Percentiles rank a stretch among this genome's conserved stretches.
Conservation (phyloP, 1,140 invertebrate species). For the Bombus picipes region DNA sequence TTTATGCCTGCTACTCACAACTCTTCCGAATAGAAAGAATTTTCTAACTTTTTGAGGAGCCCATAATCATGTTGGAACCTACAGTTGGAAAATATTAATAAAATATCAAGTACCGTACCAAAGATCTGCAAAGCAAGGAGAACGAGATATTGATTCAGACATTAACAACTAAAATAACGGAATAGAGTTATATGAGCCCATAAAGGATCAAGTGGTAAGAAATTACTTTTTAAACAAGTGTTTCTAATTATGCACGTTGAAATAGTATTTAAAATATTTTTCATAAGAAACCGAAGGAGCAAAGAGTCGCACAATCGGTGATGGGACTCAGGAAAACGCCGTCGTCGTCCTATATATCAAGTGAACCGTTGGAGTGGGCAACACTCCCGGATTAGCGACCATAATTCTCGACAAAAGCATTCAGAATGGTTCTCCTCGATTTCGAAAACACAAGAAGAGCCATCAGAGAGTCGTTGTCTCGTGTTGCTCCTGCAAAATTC, state of each 20-base stretch:
- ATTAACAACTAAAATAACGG: not conserved
- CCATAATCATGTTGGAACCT: no score
- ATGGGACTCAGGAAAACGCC: conserved; percentile 35
- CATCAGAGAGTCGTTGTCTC: not conserved
- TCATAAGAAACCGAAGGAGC: conserved; percentile 10
- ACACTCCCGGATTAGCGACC: conserved; percentile 72
- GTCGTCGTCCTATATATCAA: conserved; percentile 65
- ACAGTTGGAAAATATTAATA: no score
- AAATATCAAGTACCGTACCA: no score
- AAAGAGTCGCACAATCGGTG: not conserved
- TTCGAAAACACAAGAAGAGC: conserved; percentile 40
- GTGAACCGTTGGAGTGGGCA: conserved; percentile 46
- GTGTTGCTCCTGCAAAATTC: conserved; percentile 39
- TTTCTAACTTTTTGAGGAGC: not conserved
- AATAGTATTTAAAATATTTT: conserved; percentile 26
- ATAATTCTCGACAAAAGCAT: conserved; percentile 63
- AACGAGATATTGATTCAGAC: not conserved
- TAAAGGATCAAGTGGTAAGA: not conserved
- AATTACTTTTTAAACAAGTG: not conserved
- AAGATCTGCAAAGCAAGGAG: no score
- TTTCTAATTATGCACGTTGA: not conserved
- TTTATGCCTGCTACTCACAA: no score
- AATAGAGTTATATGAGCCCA: not conserved
- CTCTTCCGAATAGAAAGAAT: not conserved
- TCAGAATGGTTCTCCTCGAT: conserved; percentile 47